Percentiles rank a stretch among this genome's conserved stretches.
Conservation (phyloP, 2,797 vertebrate genomes). For the Bradypus variegatus region DNA sequence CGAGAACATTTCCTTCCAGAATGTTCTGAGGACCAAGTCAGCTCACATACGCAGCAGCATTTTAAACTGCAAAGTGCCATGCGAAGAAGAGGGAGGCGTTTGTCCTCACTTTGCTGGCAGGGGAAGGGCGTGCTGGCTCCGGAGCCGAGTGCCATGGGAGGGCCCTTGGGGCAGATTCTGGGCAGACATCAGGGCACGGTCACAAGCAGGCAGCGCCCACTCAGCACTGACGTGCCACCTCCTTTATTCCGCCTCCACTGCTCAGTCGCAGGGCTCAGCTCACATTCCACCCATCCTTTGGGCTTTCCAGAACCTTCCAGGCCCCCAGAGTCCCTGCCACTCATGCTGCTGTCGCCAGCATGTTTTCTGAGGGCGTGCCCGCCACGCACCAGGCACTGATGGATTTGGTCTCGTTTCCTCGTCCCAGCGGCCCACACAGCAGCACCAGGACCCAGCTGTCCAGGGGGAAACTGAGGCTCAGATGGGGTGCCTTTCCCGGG, state of each 20-base stretch:
- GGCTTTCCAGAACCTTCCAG: background rate
- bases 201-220: too few relatives aligned
- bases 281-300: background rate
- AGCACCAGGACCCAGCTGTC: background rate
- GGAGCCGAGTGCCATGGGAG: too few relatives aligned
- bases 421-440: too few relatives aligned
- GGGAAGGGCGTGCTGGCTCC: too few relatives aligned
- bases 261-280: background rate
- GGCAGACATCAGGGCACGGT: too few relatives aligned
- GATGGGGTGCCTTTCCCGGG: background rate
- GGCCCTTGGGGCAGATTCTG: too few relatives aligned
- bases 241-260: too few relatives aligned
- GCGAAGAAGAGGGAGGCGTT: accelerated
- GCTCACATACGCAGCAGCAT: accelerated
- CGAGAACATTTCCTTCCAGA: background rate
- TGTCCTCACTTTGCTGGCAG: background rate
- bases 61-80: accelerated
- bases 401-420: accelerated
- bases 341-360: too few relatives aligned
- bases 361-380: too few relatives aligned
- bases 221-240: background rate
- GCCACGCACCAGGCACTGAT: accelerated
- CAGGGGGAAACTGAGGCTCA: background rate
- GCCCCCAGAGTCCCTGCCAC: accelerated
- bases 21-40: background rate